phyloP scores from a whole-genome alignment of 1,140 invertebrate genomes.

The Eriosoma lanigerum region DNA sequence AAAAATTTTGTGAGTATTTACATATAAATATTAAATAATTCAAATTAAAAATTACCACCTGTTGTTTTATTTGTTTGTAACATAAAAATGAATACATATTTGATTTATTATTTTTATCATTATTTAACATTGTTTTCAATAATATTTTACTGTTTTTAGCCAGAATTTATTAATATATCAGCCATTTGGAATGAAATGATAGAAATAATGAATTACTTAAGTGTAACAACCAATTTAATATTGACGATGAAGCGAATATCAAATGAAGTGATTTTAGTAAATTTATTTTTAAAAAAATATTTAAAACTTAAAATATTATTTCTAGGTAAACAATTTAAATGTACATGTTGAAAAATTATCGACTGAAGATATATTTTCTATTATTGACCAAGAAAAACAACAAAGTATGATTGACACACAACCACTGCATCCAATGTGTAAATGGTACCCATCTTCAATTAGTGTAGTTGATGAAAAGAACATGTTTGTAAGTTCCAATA shows the following conservation, averaged over 20 bases:
- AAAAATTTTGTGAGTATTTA: background rate
- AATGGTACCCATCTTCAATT: background rate
- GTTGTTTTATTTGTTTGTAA: too few species aligned
- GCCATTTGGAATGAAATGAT: constrained; percentile 8
- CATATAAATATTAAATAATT: background rate
- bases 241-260: background rate
- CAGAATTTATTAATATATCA: background rate
- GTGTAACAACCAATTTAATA: constrained; percentile 1
- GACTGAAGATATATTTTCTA: background rate
- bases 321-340: background rate
- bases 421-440: constrained; percentile 15
- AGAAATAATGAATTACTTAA: constrained; percentile 17
- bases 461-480: background rate
- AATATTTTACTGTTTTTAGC: background rate
- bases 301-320: background rate
- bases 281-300: too few species aligned
- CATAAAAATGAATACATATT: too few species aligned
- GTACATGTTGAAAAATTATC: background rate
- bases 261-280: background rate
- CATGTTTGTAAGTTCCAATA: background rate
- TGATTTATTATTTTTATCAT: too few species aligned
- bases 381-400: background rate
- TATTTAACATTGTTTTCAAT: too few species aligned
- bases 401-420: constrained; percentile 2
- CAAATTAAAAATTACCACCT: too few species aligned